Evolutionary conservation across 1,140 invertebrate species (phyloP), one percentile per base, ranked within the genome.

Genomic region (Chionoecetes opilio): DNA sequence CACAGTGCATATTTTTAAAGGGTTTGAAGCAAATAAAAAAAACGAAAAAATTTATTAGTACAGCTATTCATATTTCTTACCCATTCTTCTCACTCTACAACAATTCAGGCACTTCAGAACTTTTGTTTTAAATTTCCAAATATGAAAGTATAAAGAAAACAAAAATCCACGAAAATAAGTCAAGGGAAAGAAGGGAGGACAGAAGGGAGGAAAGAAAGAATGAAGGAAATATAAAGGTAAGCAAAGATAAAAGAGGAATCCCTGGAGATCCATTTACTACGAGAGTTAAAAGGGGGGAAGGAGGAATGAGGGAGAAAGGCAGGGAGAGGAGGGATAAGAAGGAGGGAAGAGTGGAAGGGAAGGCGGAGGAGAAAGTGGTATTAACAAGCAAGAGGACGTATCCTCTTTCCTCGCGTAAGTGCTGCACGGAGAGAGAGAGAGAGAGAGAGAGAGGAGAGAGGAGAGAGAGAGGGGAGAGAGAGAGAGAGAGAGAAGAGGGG

Each of bases 381-480:
- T 32, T 26, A 34, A 34, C 63, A 75, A n/a, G 63, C n/a, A 75
- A 75, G n/a, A 21, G 63, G n/a, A n/a, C n/a, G 63, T 75, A 75
- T 75, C 63, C n/a, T 26, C 63, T 75, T 75, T n/a, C n/a, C n/a
- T n/a, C 63, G 21, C 63, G 63, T 75, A n/a, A n/a, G n/a, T n/a
- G n/a, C n/a, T n/a, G n/a, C n/a, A n/a, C n/a, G n/a, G n/a, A n/a
- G n/a, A n/a, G n/a, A n/a, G n/a, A n/a, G n/a, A n/a, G n/a, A n/a
- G n/a, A n/a, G n/a, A n/a, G n/a, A n/a, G n/a, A n/a, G n/a, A n/a
- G n/a, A n/a, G n/a, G n/a, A 21, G 5, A 11, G n/a, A 21, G n/a
- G 63, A 75, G 63, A 75, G 63, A 75, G 63, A 75, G 63, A 75
- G 63, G n/a, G n/a, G 63, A 75, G 63, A 75, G 63, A 75, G 63